Conservation (phyloP, 2,888 invertebrate genomes). For the Chalcis sispes region DNA sequence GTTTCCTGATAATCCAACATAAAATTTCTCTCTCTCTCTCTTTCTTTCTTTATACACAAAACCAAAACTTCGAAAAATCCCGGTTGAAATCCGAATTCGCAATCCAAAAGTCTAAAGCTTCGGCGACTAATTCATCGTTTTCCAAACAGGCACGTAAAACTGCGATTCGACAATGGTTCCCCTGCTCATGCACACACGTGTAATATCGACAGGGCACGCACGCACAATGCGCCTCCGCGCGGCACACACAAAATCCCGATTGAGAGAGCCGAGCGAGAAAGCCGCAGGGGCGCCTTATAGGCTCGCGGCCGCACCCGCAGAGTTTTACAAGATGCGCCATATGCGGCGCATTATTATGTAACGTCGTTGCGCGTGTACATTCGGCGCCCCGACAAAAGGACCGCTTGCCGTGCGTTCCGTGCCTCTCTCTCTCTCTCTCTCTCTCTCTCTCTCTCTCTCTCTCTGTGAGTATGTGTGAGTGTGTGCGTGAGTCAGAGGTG, state of each 20-base stretch:
- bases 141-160: too few species aligned
- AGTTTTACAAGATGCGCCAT: slow-evolving; percentile 75
- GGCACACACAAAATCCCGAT: neutral
- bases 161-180: neutral
- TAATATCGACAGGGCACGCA: neutral
- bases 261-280: neutral
- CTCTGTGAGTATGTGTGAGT: too few species aligned
- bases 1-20: too few species aligned
- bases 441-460: too few species aligned
- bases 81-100: too few species aligned
- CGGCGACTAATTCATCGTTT: too few species aligned
- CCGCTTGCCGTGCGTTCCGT: slow-evolving; percentile 74
- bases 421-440: too few species aligned
- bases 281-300: neutral
- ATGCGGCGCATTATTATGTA: slow-evolving; percentile 67
- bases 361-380: slow-evolving; percentile 34
- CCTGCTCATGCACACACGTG: neutral
- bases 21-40: too few species aligned
- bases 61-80: too few species aligned
- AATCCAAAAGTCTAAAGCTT: too few species aligned
- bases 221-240: neutral
- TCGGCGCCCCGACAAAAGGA: slow-evolving; percentile 62
- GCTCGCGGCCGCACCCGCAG: slow-evolving; percentile 68
- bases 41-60: too few species aligned
- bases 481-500: too few species aligned